Conservation (phyloP, 2,797 vertebrate species). For the Gorsachius magnificus region DNA sequence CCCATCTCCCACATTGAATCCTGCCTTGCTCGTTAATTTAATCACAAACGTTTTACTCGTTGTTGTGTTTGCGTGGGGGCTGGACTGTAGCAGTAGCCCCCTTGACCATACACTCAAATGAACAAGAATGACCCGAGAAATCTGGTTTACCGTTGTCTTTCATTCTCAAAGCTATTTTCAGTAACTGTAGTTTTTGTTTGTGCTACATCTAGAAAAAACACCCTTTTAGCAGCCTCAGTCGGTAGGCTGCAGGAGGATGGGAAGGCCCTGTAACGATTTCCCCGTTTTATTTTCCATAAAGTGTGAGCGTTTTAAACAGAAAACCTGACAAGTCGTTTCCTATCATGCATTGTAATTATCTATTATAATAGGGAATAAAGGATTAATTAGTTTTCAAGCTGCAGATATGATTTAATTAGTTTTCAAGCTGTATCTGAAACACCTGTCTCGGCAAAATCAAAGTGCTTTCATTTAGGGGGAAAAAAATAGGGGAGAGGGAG, state of each 20-base stretch:
- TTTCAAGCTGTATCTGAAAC: conserved; percentile 63
- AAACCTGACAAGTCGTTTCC: conserved; percentile 64
- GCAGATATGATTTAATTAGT: conserved; percentile 74
- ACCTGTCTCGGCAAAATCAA: conserved; percentile 66
- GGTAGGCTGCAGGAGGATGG: not conserved
- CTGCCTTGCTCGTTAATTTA: not conserved
- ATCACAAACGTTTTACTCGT: not conserved
- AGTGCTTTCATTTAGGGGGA: not conserved
- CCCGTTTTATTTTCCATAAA: conserved; percentile 13
- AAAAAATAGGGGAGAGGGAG: not conserved
- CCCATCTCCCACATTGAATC: not conserved
- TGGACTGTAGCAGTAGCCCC: not conserved
- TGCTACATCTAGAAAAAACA: not conserved
- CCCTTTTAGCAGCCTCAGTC: not conserved
- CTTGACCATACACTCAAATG: not conserved
- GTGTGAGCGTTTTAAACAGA: not conserved
- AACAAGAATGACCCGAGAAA: not conserved
- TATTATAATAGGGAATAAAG: conserved; percentile 69
- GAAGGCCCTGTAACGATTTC: not conserved
- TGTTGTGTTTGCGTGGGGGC: not conserved
- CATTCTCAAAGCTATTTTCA: not conserved
- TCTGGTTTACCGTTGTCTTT: not conserved
- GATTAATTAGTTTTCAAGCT: conserved; percentile 74
- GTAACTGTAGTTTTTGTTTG: not conserved
- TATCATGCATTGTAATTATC: conserved; percentile 69